Percentiles rank a stretch among this genome's conserved stretches.
These are phyloP conservation scores for Drosophila erecta DNA, from an alignment of 1,140 invertebrate genomes.

Conservation along the genomic window DNA sequence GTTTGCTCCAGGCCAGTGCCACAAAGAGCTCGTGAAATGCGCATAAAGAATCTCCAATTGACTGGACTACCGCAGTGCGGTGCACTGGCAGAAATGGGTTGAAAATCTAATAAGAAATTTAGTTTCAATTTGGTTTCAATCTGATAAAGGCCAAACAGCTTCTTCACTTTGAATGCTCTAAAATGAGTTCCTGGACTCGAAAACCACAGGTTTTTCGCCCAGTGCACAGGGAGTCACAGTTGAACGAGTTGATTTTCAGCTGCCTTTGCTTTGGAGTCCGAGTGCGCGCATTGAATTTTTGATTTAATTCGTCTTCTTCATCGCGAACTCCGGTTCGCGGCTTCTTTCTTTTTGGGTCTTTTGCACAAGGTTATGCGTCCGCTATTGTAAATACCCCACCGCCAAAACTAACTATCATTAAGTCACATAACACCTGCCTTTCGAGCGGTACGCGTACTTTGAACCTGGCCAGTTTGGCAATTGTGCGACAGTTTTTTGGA, in stretches of 20 bases:
- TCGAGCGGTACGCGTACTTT: conserved; percentile 18
- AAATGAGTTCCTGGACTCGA: too few species aligned
- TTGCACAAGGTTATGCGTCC: conserved; percentile 61
- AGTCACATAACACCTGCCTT: conserved; percentile 48
- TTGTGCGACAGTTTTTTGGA: conserved; percentile 7
- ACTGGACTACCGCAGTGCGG: conserved; percentile 14
- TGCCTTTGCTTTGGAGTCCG: conserved; percentile 40
- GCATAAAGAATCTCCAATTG: conserved; percentile 81
- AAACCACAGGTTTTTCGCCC: neutral
- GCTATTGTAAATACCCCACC: conserved; percentile 57
- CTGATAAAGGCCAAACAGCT: too few species aligned
- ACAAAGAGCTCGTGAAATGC: conserved; percentile 57
- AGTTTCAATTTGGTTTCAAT: too few species aligned
- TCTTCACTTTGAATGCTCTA: too few species aligned
- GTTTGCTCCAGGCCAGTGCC: conserved; percentile 8
- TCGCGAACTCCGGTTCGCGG: conserved; percentile 46
- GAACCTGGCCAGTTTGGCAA: conserved; percentile 24
- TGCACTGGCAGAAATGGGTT: conserved; percentile 15
- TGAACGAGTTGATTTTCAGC: conserved; percentile 54
- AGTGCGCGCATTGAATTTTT: conserved; percentile 78
- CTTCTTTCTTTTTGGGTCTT: conserved; percentile 51
- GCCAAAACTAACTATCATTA: conserved; percentile 51
- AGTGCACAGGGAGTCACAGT: conserved; percentile 36
- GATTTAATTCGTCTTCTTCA: conserved; percentile 65
- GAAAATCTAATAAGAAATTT: too few species aligned